Conservation (phyloP, 2,113 vertebrate species). For the Leptocoma aspasia region DNA sequence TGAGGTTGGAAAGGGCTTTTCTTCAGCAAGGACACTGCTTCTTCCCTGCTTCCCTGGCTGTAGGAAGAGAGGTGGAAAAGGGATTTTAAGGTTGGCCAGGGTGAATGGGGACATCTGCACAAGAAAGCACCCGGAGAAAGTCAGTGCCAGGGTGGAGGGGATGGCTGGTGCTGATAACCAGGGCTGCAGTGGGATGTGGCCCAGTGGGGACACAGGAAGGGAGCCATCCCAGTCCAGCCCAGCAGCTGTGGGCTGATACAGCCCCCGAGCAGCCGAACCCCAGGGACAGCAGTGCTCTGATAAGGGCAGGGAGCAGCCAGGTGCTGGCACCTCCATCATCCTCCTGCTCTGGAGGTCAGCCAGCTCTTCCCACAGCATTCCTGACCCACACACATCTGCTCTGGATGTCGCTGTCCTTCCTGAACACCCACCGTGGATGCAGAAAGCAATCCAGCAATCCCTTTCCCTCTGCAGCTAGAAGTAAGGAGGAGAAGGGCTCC, state of each 20-base stretch:
- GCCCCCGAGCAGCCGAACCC: accelerated
- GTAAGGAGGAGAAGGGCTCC: not conserved
- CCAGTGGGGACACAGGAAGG: not conserved
- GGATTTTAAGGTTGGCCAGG: not conserved
- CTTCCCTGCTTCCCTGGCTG: not conserved
- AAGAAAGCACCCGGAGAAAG: not conserved
- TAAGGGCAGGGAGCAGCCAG: not conserved
- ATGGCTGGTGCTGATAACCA: not conserved
- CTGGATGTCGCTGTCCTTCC: not conserved
- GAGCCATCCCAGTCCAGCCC: not conserved
- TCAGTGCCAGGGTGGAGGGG: not conserved
- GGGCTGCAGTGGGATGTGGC: not conserved
- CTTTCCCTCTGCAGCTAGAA: not conserved
- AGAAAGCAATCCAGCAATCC: not conserved
- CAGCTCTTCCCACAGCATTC: not conserved
- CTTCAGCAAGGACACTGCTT: not conserved
- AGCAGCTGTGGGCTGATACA: not conserved
- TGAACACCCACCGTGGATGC: not conserved
- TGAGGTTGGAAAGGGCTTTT: not conserved
- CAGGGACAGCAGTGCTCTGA: not conserved
- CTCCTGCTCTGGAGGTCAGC: accelerated
- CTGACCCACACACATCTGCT: not conserved
- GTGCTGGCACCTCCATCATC: not conserved
- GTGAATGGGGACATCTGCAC: not conserved
- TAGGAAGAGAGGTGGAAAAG: not conserved